A percentile compares a stretch with the other conserved stretches of the same genome.
Evolutionary conservation across 2,888 invertebrate genomes (phyloP).

Genomic region (Anaspis maculata): DNA sequence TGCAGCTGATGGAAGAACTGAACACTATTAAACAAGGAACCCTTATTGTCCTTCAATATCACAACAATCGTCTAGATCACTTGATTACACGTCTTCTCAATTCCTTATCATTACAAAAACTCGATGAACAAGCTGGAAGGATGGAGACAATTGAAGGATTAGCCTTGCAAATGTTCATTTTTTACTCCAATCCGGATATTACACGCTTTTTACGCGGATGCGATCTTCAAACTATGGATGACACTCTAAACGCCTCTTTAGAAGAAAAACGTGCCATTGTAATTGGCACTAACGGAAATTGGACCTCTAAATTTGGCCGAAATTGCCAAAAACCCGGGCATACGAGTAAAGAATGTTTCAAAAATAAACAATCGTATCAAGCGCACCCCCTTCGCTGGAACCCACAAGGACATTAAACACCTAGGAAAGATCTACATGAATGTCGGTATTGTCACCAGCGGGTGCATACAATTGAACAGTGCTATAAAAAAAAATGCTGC

Average conservation of each 20-base stretch:
- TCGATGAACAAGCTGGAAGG: constrained; percentile 10
- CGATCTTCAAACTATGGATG: constrained; percentile 10
- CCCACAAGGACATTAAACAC: constrained; percentile 18
- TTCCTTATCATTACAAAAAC: constrained; percentile 7
- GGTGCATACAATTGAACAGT: no score
- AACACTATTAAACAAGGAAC: background rate
- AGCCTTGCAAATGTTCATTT: no score
- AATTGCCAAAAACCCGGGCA: constrained; percentile 7
- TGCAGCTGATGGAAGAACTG: background rate
- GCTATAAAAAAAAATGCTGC: no score
- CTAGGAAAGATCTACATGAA: constrained; percentile 11
- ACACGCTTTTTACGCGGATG: no score
- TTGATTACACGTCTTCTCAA: constrained; percentile 11
- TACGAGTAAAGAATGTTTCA: constrained; percentile 10
- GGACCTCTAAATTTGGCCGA: background rate
- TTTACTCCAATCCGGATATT: no score
- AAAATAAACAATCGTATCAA: constrained; percentile 13
- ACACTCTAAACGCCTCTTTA: constrained; percentile 6
- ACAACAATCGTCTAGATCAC: constrained; percentile 6
- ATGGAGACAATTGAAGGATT: no score
- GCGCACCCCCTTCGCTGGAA: constrained; percentile 15
- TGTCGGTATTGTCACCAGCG: constrained; percentile 6
- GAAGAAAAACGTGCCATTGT: constrained; percentile 5
- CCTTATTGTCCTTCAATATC: constrained; percentile 13
- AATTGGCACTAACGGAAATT: background rate